Percentiles rank a stretch among this genome's conserved stretches.
Evolutionary conservation across 2,888 invertebrate genomes (phyloP).

Genomic region (Psylliodes chrysocephalus): DNA sequence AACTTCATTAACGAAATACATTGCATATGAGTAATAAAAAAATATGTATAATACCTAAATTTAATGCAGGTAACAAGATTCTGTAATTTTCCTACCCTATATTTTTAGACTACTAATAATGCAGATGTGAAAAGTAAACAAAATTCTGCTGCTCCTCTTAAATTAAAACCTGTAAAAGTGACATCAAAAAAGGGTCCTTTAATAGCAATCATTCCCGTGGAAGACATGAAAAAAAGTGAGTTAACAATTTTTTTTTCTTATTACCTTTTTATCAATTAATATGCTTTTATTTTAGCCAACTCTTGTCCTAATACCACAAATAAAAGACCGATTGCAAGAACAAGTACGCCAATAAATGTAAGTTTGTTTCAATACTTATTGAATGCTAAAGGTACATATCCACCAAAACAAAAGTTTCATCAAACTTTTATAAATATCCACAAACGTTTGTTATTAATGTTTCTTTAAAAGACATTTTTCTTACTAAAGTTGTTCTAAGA

Average conservation of each 20-base stretch:
- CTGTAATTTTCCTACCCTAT: too few relatives aligned
- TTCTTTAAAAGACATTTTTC: too few relatives aligned
- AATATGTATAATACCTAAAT: too few relatives aligned
- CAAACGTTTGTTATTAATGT: too few relatives aligned
- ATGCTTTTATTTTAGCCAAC: background rate
- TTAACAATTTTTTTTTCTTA: background rate
- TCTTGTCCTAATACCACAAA: background rate
- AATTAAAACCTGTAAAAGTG: slow-evolving; percentile 27
- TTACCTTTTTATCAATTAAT: background rate
- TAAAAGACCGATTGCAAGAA: slow-evolving; percentile 36
- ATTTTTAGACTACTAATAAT: slow-evolving; percentile 18
- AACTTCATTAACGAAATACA: too few relatives aligned
- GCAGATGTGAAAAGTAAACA: slow-evolving; percentile 33
- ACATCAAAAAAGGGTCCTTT: slow-evolving; percentile 40
- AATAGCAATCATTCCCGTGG: slow-evolving; percentile 47
- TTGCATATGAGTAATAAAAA: too few relatives aligned
- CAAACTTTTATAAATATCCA: too few relatives aligned
- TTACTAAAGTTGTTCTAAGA: too few relatives aligned
- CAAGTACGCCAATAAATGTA: slow-evolving; percentile 49
- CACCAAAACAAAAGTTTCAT: too few relatives aligned
- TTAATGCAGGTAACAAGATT: too few relatives aligned
- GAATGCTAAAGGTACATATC: too few relatives aligned
- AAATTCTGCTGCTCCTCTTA: slow-evolving; percentile 22
- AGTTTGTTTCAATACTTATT: slow-evolving; percentile 29
- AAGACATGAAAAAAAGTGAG: slow-evolving; percentile 46